A percentile compares a stretch with the other conserved stretches of the same genome.
These are phyloP conservation scores for Selenia dentaria DNA, from an alignment of 2,888 invertebrate genomes.

Conservation along the genomic window DNA sequence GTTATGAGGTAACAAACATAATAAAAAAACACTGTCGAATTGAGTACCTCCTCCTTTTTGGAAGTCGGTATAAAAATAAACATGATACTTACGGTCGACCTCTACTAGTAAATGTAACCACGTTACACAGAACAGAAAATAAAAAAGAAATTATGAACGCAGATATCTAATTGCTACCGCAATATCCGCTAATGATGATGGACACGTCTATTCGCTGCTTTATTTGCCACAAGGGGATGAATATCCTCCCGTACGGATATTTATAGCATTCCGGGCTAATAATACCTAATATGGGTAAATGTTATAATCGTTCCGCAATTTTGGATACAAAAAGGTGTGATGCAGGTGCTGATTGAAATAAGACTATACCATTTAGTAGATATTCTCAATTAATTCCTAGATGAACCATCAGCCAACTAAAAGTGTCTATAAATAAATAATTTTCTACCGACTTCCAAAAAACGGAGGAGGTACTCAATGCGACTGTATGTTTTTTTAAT, in stretches of 20 bases:
- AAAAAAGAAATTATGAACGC: constrained; percentile 13
- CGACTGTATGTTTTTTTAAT: no score
- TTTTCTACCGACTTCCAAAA: no score
- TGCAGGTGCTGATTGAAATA: neutral
- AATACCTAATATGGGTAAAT: constrained; percentile 14
- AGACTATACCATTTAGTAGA: no score
- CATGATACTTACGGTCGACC: neutral
- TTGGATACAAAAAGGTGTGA: constrained; percentile 2
- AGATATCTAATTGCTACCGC: constrained; percentile 41
- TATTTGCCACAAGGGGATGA: constrained; percentile 40
- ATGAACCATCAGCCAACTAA: no score
- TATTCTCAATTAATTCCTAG: no score
- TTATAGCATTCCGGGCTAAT: constrained; percentile 23
- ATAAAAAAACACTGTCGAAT: no score
- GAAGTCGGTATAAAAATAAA: no score
- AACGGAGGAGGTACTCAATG: no score
- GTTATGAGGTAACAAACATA: no score
- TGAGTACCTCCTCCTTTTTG: no score
- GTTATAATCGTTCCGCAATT: constrained; percentile 7
- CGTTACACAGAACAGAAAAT: neutral
- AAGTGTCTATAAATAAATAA: no score
- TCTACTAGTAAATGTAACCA: neutral
- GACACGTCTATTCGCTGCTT: constrained; percentile 55
- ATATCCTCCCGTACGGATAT: constrained; percentile 24
- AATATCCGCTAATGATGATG: constrained; percentile 62